Evolutionary conservation across 2,888 invertebrate species (phyloP).

Genomic region (Cosmopolites sordidus): DNA sequence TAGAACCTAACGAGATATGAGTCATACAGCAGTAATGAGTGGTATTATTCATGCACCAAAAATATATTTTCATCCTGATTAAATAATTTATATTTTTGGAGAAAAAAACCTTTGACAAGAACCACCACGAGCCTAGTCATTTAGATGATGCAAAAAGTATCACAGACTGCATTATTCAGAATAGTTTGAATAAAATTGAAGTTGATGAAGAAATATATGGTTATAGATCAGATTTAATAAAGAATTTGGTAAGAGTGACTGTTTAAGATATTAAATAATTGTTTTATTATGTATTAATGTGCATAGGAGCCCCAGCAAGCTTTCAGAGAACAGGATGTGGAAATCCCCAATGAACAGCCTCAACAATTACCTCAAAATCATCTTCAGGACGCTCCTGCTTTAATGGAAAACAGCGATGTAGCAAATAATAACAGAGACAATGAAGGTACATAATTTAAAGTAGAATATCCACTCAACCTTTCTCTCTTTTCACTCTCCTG

Average conservation of each 20-base stretch:
- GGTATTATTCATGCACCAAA: too few species aligned
- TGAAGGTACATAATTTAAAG: too few species aligned
- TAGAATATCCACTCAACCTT: too few species aligned
- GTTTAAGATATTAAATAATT: too few species aligned
- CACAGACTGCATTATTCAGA: constrained; percentile 40
- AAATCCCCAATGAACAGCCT: not conserved
- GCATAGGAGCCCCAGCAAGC: too few species aligned
- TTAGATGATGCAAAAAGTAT: constrained; percentile 39
- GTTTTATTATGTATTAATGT: too few species aligned
- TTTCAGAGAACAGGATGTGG: constrained; percentile 8
- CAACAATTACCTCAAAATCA: not conserved
- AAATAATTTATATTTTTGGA: too few species aligned
- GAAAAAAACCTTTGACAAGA: constrained; percentile 12
- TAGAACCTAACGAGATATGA: too few species aligned
- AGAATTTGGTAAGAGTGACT: constrained; percentile 10
- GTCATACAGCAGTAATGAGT: too few species aligned
- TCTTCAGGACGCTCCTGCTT: constrained; percentile 14
- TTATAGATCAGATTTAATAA: constrained; percentile 13
- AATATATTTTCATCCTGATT: too few species aligned
- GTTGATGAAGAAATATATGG: constrained; percentile 24
- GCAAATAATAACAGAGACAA: constrained; percentile 53
- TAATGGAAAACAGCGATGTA: constrained; percentile 52
- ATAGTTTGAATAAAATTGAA: constrained; percentile 38
- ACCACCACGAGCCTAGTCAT: constrained; percentile 30
- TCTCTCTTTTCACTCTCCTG: too few species aligned